Evolutionary conservation across 2,797 vertebrate species (phyloP).

Genomic region (Megaceryle alcyon): DNA sequence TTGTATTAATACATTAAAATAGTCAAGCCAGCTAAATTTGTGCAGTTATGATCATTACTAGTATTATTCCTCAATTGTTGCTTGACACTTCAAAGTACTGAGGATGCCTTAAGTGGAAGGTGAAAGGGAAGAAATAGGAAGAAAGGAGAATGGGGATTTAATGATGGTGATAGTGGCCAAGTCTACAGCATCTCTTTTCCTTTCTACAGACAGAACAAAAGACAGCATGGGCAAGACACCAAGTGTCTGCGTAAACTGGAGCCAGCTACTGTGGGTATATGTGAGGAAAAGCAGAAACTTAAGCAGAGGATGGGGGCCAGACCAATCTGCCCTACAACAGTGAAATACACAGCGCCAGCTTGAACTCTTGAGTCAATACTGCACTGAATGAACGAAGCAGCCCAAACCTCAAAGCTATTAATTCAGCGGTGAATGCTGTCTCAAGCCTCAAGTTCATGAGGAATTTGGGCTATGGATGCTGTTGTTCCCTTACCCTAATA

Average conservation of each 20-base stretch:
- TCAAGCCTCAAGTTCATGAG: not conserved
- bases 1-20: not conserved
- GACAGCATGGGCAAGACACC: not conserved
- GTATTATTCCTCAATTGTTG: not conserved
- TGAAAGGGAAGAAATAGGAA: not conserved
- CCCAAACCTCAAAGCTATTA: not conserved
- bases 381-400: not conserved
- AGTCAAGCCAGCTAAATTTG: not conserved
- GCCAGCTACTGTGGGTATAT: not conserved
- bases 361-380: not conserved
- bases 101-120: not conserved
- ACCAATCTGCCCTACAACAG: accelerated
- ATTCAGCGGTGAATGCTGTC: not conserved
- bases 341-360: not conserved
- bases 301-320: not conserved
- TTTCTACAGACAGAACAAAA: not conserved
- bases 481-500: not conserved
- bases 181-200: not conserved
- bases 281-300: not conserved
- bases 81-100: accelerated
- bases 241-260: not conserved
- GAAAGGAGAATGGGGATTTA: not conserved
- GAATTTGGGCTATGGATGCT: not conserved
- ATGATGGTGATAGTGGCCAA: not conserved
- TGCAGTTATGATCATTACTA: not conserved